A percentile compares a stretch with the other conserved stretches of the same genome.
Evolutionary conservation across 2,888 invertebrate species (phyloP).

Genomic region (Cosmia pyralina): DNA sequence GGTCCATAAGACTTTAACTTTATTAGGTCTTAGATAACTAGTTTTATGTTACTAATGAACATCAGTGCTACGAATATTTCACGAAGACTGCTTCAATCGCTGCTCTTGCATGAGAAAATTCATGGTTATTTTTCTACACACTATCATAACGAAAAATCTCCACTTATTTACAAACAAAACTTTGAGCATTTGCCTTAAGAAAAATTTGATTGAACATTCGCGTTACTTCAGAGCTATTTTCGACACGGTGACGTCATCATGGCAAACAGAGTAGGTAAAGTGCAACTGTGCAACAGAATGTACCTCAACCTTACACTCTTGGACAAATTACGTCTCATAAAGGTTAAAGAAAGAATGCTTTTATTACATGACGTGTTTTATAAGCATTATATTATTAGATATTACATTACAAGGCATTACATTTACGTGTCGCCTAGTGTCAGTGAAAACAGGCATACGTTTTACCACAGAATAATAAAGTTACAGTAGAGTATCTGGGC

Average conservation of each 20-base stretch:
- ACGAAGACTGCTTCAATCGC: neutral
- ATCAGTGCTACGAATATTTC: neutral
- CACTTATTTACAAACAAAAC: neutral
- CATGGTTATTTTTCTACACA: neutral
- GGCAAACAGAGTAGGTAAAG: constrained; percentile 28
- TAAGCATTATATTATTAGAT: neutral
- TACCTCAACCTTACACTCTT: constrained; percentile 24
- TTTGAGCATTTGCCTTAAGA: constrained; percentile 17
- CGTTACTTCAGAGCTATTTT: constrained; percentile 27
- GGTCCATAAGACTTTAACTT: neutral
- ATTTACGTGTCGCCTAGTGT: neutral
- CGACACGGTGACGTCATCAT: constrained; percentile 45
- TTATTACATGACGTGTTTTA: neutral
- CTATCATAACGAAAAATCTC: neutral
- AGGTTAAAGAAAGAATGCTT: constrained; percentile 9
- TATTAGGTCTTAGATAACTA: neutral
- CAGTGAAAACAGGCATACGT: neutral
- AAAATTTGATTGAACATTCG: constrained; percentile 29
- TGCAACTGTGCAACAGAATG: constrained; percentile 56
- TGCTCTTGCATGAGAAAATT: neutral
- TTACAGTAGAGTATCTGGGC: too few relatives aligned
- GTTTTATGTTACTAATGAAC: too few relatives aligned
- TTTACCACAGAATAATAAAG: neutral
- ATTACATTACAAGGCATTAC: neutral
- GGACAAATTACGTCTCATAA: constrained; percentile 39